Evolutionary conservation across 2,113 vertebrate species (phyloP).

Genomic region (Daphoenositta chrysoptera): DNA sequence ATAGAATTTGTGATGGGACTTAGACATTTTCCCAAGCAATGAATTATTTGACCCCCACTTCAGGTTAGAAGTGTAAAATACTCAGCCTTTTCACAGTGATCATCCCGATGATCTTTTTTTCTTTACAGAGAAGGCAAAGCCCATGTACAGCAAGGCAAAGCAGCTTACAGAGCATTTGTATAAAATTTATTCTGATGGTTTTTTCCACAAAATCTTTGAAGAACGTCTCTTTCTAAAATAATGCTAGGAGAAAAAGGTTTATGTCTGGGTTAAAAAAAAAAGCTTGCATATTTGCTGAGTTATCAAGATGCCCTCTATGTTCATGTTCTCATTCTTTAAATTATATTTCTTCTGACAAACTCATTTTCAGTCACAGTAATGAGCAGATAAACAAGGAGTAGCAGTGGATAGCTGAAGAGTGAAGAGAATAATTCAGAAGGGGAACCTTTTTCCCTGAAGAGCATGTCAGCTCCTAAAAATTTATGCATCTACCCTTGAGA

Average conservation of each 20-base stretch:
- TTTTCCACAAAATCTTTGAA: conserved; percentile 5
- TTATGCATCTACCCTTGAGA: conserved; percentile 53
- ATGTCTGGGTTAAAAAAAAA: not conserved
- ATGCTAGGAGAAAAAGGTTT: not conserved
- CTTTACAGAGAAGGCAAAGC: not conserved
- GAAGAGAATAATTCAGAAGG: conserved; percentile 41
- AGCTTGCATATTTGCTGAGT: not conserved
- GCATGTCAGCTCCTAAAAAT: conserved; percentile 61
- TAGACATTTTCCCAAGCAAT: not conserved
- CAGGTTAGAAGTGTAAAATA: not conserved
- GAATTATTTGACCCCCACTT: not conserved
- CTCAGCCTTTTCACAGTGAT: not conserved
- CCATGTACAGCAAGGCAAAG: not conserved
- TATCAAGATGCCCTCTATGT: conserved; percentile 24
- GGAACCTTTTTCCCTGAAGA: conserved; percentile 9
- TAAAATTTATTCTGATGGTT: not conserved
- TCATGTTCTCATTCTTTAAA: conserved; percentile 47
- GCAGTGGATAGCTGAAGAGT: conserved; percentile 14
- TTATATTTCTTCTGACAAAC: conserved; percentile 59
- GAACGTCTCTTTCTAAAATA: not conserved
- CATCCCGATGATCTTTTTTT: not conserved
- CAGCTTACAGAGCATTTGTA: not conserved
- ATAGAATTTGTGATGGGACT: not conserved
- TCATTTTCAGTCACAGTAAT: conserved; percentile 62
- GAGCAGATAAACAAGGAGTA: conserved; percentile 53